A percentile compares a stretch with the other conserved stretches of the same genome.
These are phyloP conservation scores for Solenodon paradoxus DNA, from an alignment of 2,113 vertebrate genomes.

Conservation along the genomic window DNA sequence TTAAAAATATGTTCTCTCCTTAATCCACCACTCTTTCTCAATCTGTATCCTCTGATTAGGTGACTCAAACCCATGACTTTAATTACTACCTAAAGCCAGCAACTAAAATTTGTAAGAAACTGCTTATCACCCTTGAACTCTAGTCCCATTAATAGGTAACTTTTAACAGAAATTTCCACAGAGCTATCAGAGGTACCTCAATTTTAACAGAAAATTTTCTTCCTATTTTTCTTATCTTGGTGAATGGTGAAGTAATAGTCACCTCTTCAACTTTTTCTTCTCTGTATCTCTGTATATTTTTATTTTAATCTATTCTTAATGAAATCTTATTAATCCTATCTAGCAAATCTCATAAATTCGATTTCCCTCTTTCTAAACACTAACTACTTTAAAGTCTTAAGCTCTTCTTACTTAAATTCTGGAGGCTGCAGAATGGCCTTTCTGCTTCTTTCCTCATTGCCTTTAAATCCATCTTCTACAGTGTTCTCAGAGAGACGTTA, in stretches of 20 bases:
- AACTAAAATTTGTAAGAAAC: background rate
- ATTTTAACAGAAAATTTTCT: background rate
- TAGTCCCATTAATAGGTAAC: background rate
- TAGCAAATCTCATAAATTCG: background rate
- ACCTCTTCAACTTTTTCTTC: background rate
- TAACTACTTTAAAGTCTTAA: conserved; percentile 7
- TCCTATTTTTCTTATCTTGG: background rate
- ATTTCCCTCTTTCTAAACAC: background rate
- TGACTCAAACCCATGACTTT: background rate
- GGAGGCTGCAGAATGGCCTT: background rate
- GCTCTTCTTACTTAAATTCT: background rate
- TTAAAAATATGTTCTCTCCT: background rate
- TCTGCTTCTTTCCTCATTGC: background rate
- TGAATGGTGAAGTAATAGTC: background rate
- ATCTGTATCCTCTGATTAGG: background rate
- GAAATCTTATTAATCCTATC: background rate
- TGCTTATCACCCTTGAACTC: background rate
- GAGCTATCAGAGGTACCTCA: background rate
- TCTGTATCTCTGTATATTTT: background rate
- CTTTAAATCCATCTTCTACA: background rate
- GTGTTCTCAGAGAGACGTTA: background rate
- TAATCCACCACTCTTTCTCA: background rate
- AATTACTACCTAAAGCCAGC: background rate
- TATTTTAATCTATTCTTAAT: background rate
- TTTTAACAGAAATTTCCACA: background rate